Base-by-base conservation (phyloP, 2,888 invertebrate species). In the Apoda limacodes region DNA sequence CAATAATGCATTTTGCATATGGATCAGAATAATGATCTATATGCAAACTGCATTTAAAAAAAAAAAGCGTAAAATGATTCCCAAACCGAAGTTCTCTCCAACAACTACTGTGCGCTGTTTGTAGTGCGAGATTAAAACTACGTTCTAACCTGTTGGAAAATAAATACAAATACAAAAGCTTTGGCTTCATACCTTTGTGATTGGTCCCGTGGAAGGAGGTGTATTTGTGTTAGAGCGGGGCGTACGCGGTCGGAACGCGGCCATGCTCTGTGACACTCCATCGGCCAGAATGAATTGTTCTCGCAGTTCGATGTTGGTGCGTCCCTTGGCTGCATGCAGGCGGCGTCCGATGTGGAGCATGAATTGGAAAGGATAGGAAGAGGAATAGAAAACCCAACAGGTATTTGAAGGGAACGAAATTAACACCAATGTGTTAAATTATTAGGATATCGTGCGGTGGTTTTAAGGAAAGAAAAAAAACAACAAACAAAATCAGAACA, bases 281-380 rank as follows among this genome's bases (percentile, higher is more conserved):
- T 96, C 93, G 59, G 98, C 97, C 85, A 98, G 86, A 78, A 97
- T 95, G 86, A 98, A 98, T 85, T 97, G 95, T 83, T 98, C 98
- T 69, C 98, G 89, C 69, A 99, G 89, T 86, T 98, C 98, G 85
- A 98, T 93, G 88, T 99, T 99, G 82, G 98, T 98, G 84, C 98
- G 93, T 85, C 98, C 98, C 87, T 98, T 97, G 85, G 98, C 98
- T 98, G 83, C 74, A 85, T 80, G 83, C 82, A 81, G 78, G 80
- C 80, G 74, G 75, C 75, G 74, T 76, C 78, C 76, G 60, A 68
- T 71, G 71, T 64, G 67, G 50, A 55, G 70, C 66, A 58, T 63
- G 45, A 63, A 63, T 61, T 50, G 63, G 59, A 49, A 38, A 59
- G 66, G 58, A 41, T 25, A 42, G 59, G 60, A 50, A 24, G 41